Base-by-base conservation (phyloP, 2,113 vertebrate genomes). In the Sturnira hondurensis region DNA sequence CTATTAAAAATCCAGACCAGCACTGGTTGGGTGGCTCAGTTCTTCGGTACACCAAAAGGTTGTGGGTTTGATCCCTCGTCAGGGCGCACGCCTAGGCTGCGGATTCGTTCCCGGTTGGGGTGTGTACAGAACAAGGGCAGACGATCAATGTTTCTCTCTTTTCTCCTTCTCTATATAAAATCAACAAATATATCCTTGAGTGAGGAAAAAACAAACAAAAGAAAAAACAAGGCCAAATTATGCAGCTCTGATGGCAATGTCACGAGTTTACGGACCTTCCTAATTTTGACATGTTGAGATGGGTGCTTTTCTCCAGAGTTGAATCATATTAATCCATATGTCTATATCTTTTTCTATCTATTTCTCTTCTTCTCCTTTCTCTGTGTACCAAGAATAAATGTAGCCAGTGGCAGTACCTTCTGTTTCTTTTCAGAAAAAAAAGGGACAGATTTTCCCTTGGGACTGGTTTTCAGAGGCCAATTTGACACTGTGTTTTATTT, bases 321-420 rank as follows among this genome's bases (percentile, higher is more conserved):
- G 86, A 93, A 95, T 97, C 83, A 92, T 43, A 93, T 96, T 70
- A 97, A 86, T 93, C 85, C 96, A 77, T 98, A 98, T 97, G 97
- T 96, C 97, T 98, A 52, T 78, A 90, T 93, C 93, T 73, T 97
- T 96, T 97, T 97, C 58, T 89, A 47, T 86, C 70, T 89, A 86
- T 77, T 74, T 95, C 15, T 89, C 45, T 83, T 83, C 68, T 63
- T 94, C 91, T 67, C 67, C 36, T 65, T 96, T 78, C 68, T 94
- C 58, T 15, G 38, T 38, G 54, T 43, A 94, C 91, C 82, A 91
- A 83, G 94, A 95, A 97, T 96, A 98, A 97, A 97, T 95, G 91
- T 97, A 97, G 97, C 97, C 96, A 82, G 88, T 97, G 96, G 91
- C 97, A 97, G 31, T 94, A 96, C 95, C 96, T 98, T 98, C 98